Evolutionary conservation across 2,113 vertebrate genomes (phyloP).

Genomic region (Alexandromys fortis): DNA sequence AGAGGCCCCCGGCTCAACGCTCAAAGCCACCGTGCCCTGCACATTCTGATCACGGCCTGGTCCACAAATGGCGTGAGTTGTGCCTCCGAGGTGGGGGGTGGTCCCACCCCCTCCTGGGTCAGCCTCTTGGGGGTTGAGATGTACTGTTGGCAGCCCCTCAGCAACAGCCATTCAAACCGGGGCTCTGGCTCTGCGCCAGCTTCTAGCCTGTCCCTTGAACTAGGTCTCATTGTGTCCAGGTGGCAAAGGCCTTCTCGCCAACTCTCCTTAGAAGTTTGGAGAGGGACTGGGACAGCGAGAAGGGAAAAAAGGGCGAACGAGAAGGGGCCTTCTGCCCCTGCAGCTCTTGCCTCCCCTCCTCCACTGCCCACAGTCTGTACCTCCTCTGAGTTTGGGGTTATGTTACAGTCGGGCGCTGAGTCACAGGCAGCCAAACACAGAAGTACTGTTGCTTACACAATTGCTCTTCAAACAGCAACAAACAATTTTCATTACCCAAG

Average conservation of each 20-base stretch:
- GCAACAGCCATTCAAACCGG: constrained; percentile 71
- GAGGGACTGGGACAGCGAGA: constrained; percentile 36
- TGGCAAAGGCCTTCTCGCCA: constrained; percentile 77
- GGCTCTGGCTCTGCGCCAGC: background rate
- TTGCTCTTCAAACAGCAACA: constrained; percentile 77
- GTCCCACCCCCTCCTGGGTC: background rate
- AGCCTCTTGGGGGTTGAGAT: constrained; percentile 53
- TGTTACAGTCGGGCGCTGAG: constrained; percentile 77
- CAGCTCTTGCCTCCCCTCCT: background rate
- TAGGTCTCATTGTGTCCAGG: constrained; percentile 81
- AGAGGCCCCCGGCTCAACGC: constrained; percentile 72
- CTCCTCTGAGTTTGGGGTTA: constrained; percentile 68
- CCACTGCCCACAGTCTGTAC: background rate
- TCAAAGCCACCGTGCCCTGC: constrained; percentile 64
- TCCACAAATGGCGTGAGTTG: constrained; percentile 39
- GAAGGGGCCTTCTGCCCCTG: background rate
- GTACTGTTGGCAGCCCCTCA: constrained; percentile 70
- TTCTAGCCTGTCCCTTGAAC: constrained; percentile 41
- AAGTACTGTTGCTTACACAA: constrained; percentile 79
- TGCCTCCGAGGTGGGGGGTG: background rate
- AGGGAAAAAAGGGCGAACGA: constrained; percentile 21
- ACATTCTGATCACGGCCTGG: constrained; percentile 74
- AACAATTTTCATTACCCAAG: constrained; percentile 79
- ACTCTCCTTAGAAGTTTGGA: constrained; percentile 65
- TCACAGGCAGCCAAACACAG: constrained; percentile 74